Conservation (phyloP, 2,888 invertebrate genomes). For the Stenodera caucasica region DNA sequence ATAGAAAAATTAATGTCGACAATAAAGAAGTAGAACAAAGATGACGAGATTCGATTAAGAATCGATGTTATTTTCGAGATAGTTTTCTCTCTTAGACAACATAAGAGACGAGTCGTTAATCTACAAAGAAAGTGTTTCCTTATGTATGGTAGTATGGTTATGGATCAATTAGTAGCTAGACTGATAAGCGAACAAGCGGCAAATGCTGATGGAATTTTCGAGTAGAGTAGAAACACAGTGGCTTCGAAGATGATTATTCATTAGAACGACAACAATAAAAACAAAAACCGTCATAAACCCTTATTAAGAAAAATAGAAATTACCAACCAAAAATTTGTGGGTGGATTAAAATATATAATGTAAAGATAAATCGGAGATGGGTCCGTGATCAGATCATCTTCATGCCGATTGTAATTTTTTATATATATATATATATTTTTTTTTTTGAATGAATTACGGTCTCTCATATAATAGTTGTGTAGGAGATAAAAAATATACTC, state of each 20-base stretch:
- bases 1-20: conserved; percentile 10
- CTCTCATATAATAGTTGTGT: background rate
- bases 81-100: conserved; percentile 6
- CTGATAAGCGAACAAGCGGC: conserved; percentile 30
- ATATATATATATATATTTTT: no score
- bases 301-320: background rate
- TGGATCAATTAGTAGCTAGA: conserved; percentile 40
- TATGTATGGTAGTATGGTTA: conserved; percentile 36
- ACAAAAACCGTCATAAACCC: background rate
- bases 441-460: background rate
- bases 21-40: conserved; percentile 14
- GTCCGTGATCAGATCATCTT: background rate
- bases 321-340: background rate
- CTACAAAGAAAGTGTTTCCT: conserved; percentile 37
- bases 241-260: conserved; percentile 6
- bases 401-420: no score
- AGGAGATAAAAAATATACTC: background rate
- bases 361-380: background rate
- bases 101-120: conserved; percentile 27
- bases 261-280: background rate
- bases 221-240: conserved; percentile 1
- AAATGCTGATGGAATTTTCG: conserved; percentile 17
- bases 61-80: conserved; percentile 32
- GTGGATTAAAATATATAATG: background rate
- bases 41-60: conserved; percentile 21